Percentiles rank a stretch among this genome's conserved stretches.
phyloP scores from a whole-genome alignment of 2,888 invertebrate genomes.

The Stenodera caucasica region DNA sequence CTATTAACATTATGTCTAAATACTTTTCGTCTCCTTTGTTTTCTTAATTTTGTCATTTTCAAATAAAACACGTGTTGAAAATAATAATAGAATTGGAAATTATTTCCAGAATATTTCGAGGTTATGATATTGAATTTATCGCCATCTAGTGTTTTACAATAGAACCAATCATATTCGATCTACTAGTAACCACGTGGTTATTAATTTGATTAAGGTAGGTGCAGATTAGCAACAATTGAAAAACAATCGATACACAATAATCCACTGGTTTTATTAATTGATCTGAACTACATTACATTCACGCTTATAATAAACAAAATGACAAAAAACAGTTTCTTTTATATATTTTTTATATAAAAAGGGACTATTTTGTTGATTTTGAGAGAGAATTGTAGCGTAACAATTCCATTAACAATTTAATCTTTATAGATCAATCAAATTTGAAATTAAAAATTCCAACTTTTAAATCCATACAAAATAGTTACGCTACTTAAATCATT shows the following conservation, averaged over 20 bases:
- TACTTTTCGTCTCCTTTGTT: constrained; percentile 65
- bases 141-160: no score
- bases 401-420: neutral
- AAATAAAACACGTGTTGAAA: neutral
- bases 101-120: no score
- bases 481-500: neutral
- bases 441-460: no score
- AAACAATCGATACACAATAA: neutral
- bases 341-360: constrained; percentile 3
- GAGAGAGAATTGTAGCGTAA: neutral
- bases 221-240: neutral
- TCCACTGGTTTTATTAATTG: neutral
- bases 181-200: no score
- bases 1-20: constrained; percentile 74
- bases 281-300: constrained; percentile 4
- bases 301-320: constrained; percentile 1
- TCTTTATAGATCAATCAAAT: neutral
- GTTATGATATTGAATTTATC: no score
- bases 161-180: no score
- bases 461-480: neutral
- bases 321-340: neutral
- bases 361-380: neutral
- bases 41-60: constrained; percentile 61
- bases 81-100: no score
- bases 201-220: no score